Base-by-base conservation (phyloP, 2,888 invertebrate genomes). In the Autographa pulchrina region DNA sequence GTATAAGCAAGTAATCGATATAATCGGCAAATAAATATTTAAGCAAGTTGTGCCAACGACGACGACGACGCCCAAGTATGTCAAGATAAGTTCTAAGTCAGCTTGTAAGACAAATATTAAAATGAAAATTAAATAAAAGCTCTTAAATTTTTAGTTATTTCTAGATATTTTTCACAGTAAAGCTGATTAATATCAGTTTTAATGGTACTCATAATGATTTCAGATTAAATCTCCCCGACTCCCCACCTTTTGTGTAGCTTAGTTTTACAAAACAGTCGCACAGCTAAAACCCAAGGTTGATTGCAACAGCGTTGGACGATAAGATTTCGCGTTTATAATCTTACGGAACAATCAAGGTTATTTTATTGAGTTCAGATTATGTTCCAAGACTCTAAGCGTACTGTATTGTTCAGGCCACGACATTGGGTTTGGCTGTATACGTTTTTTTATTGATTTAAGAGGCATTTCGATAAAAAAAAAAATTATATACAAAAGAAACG, bases 251-350 rank as follows among this genome's bases (percentile, higher is more conserved):
- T 77, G 65, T 68, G 41, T n/a, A n/a, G 64, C 31, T 35, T 52
- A 62, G 68, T 61, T 75, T 72, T 68, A 73, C 61, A 64, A 72
- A 75, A 75, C 43, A 63, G 72, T 74, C 52, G 68, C 59, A 20
- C 13, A 38, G 68, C 65, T 82, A 80, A 81, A 83, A 80, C 77
- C 73, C 88, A 89, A 90, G 89, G 90, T 82, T 82, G 75, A 78
- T 89, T 90, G 85, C 89, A 80, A 80, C 81, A 88, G 41, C 68
- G 69, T 71, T 71, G 63, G 66, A 74, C 77, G 80, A 77, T 80
- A 82, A 86, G 88, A 88, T 87, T 91, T 87, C 86, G 87, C 80
- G 82, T 83, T 83, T 85, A 63, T 75, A 89, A 90, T 91, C 91
- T 90, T 82, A 70, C 81, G 70, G 73, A 82, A 72, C 78, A 68